Percentiles rank a stretch among this genome's conserved stretches.
These are phyloP conservation scores for Nephotettix cincticeps DNA, from an alignment of 1,140 invertebrate genomes.

Conservation along the genomic window DNA sequence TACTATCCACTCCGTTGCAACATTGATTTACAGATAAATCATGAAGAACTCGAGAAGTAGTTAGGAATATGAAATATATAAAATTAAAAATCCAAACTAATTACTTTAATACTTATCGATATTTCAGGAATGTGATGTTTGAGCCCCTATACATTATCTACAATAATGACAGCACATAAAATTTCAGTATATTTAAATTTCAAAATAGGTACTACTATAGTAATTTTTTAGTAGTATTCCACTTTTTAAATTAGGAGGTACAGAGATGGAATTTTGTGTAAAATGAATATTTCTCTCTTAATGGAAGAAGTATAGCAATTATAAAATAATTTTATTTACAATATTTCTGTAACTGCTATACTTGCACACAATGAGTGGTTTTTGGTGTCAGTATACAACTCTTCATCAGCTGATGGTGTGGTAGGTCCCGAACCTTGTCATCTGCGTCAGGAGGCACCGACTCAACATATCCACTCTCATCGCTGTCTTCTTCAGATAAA, in stretches of 20 bases:
- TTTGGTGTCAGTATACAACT: constrained; percentile 34
- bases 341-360: constrained; percentile 12
- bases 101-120: background rate
- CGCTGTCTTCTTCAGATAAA: constrained; percentile 40
- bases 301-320: background rate
- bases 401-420: constrained; percentile 39
- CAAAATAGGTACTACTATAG: background rate
- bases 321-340: background rate
- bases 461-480: constrained; percentile 42
- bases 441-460: constrained; percentile 30
- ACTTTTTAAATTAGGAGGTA: background rate
- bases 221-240: background rate
- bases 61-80: background rate
- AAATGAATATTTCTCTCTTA: background rate
- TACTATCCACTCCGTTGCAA: background rate
- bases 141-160: background rate
- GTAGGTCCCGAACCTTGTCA: constrained; percentile 38
- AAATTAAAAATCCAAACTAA: background rate
- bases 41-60: background rate
- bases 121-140: constrained; percentile 5
- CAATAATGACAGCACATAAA: background rate
- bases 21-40: background rate
- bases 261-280: background rate
- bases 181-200: background rate
- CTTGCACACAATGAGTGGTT: constrained; percentile 30